Evolutionary conservation across 2,797 vertebrate genomes (phyloP), one percentile per base, ranked within the genome.

Genomic region (Cuniculus paca): DNA sequence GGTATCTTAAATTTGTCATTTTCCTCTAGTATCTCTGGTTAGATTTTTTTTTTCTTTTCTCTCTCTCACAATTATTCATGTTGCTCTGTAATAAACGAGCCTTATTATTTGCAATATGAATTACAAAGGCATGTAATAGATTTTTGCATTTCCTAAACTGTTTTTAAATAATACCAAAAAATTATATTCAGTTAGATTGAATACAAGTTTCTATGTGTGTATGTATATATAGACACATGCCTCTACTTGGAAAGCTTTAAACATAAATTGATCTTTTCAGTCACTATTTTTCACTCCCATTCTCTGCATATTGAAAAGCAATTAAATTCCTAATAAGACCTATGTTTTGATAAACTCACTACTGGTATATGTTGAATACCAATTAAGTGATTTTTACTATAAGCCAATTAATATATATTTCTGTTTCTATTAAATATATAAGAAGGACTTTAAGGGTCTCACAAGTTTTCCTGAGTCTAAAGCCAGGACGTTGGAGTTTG

Each of bases 301-400:
- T 74, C 7, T 88, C 34, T 60, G n/a, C 31, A 74, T 78, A 65
- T 45, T 61, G 31, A 42, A 54, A 92, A 92, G 79, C 7, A 95
- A 63, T 39, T 56, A 78, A 88, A 31, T 8, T 78, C 20, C 42
- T 60, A 88, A 45, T 61, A 74, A 94, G 95, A 56, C 4, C 8
- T 81, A 65, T 72, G 39, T 81, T 28, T 74, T 91, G 50, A 92
- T 86, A 92, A 56, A 63, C 63, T 84, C 39, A 45, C 70, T 82
- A 45, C 70, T 82, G 45, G 54, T 79, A 75, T 74, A 34, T 72
- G 34, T 13, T 87, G 26, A 93, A 19, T 65, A 63, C 45, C 24
- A 80, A 4, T 52, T 68, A 72, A 92, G 1, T 45, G 1, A 78
- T 91, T 39, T 39, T 17, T 17, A 42, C 45, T 88, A 2, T 5